These are phyloP conservation scores for Columba guinea DNA, from an alignment of 2,797 vertebrate species.

Conservation along the genomic window DNA sequence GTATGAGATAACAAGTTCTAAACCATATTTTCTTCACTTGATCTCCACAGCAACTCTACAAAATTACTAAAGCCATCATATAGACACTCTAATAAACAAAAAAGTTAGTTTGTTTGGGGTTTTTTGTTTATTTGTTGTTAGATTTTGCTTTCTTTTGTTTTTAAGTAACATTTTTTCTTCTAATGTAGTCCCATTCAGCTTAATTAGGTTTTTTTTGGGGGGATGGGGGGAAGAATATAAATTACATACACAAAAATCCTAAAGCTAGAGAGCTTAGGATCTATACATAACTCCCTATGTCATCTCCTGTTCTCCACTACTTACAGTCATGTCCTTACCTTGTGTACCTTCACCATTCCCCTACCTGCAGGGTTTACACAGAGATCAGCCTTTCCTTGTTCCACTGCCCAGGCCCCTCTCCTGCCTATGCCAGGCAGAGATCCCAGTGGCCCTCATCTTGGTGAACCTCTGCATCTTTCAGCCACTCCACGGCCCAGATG, in stretches of 20 bases:
- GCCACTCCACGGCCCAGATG: rapidly evolving
- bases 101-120: neutral
- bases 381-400: neutral
- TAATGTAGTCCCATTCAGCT: rapidly evolving
- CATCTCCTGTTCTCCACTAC: neutral
- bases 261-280: neutral
- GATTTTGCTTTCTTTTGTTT: too few species aligned
- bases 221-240: neutral
- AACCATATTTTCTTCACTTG: neutral
- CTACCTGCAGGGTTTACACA: neutral
- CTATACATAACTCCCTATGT: rapidly evolving
- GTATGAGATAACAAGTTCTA: neutral
- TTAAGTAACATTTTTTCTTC: neutral
- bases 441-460: neutral
- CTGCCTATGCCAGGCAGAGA: neutral
- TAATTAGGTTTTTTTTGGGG: neutral
- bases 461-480: rapidly evolving
- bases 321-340: neutral
- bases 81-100: neutral
- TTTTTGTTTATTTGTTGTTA: too few species aligned
- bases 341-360: neutral
- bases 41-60: neutral
- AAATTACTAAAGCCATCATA: neutral
- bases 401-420: neutral
- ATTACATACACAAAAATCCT: neutral